Evolutionary conservation across 1,140 invertebrate genomes (phyloP).

Genomic region (Eumeta japonica): DNA sequence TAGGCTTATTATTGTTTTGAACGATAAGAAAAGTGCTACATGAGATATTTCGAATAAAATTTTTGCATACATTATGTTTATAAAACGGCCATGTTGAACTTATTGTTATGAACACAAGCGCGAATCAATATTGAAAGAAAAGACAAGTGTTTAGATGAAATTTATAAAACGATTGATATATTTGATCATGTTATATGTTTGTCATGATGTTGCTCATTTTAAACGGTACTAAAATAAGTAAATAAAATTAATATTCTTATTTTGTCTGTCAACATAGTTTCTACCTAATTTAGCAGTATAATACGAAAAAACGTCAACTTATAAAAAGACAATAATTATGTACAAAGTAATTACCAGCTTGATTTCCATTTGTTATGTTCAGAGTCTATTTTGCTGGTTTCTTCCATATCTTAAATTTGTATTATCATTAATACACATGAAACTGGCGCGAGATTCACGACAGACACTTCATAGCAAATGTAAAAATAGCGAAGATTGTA

Average conservation of each 20-base stretch:
- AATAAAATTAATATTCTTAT: conserved; percentile 2
- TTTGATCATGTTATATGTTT: background rate
- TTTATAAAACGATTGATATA: too few relatives aligned
- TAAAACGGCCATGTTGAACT: too few relatives aligned
- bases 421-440: conserved; percentile 19
- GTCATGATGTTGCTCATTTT: conserved; percentile 9
- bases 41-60: too few relatives aligned
- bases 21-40: too few relatives aligned
- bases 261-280: too few relatives aligned
- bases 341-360: conserved; percentile 8
- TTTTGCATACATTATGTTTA: too few relatives aligned
- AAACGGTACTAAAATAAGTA: conserved; percentile 20
- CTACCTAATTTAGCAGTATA: conserved; percentile 14
- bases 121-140: too few relatives aligned
- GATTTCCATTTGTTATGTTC: conserved; percentile 17
- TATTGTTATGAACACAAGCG: too few relatives aligned
- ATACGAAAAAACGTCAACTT: conserved; percentile 25
- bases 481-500: conserved; percentile 14
- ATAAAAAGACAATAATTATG: conserved; percentile 17
- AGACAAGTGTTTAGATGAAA: too few relatives aligned
- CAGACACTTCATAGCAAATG: conserved; percentile 34
- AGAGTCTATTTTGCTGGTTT: conserved; percentile 18
- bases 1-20: too few relatives aligned
- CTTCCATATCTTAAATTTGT: conserved; percentile 25
- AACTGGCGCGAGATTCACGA: conserved; percentile 39